A percentile compares a stretch with the other conserved stretches of the same genome.
phyloP scores from a whole-genome alignment of 2,113 vertebrate species.

The Picathartes gymnocephalus region DNA sequence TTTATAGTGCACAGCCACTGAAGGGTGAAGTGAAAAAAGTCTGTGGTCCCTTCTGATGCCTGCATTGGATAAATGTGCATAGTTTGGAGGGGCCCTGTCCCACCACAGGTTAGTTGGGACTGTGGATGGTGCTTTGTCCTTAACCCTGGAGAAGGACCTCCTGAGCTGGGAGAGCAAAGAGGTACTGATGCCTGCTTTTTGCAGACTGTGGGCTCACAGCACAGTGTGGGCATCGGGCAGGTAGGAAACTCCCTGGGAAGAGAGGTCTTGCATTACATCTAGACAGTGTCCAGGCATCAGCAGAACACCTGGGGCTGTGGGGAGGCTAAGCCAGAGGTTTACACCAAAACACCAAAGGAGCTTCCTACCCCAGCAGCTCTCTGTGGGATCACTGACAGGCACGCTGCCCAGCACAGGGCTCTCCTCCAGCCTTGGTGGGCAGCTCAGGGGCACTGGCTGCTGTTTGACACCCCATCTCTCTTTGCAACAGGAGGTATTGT shows the following conservation, averaged over 20 bases:
- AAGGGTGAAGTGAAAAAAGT: background rate
- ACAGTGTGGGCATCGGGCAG: accelerated
- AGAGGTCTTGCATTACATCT: background rate
- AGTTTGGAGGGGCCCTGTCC: background rate
- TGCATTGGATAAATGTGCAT: background rate
- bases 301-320: background rate
- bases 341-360: background rate
- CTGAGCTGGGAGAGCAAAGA: background rate
- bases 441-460: background rate
- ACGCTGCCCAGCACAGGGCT: background rate
- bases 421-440: background rate
- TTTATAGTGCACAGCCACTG: background rate
- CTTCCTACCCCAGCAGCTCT: background rate
- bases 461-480: background rate
- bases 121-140: background rate
- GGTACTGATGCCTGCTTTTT: background rate
- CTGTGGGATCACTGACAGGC: accelerated
- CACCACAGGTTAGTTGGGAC: background rate
- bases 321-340: background rate
- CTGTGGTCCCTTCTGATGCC: background rate
- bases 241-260: background rate
- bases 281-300: background rate
- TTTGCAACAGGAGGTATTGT: background rate
- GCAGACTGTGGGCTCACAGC: background rate
- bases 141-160: background rate